Evolutionary conservation across 2,888 invertebrate genomes (phyloP), one percentile per base, ranked within the genome.

Genomic region (Brachypalpus laphriformis): DNA sequence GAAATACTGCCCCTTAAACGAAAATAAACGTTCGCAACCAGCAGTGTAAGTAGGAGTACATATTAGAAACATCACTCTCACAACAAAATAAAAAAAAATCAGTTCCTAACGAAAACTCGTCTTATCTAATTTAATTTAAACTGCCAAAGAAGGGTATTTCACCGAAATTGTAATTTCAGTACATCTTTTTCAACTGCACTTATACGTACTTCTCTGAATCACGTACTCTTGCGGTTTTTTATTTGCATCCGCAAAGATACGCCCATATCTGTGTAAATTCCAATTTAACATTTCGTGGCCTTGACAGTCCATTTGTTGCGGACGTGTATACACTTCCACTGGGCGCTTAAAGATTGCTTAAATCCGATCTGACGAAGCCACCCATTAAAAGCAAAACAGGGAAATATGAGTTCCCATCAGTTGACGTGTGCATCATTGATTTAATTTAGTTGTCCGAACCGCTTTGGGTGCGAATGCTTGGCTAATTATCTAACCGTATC

Each of bases 401-500:
- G 42, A 22, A 40, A 11, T 16, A 8, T 1, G 4, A 16, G 18
- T 42, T 14, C 40, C 22, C 22, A 40, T 18, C 59, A 14, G 16
- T 25, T n/a, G 22, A 7, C 66, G 59, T 74, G 40, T 66, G 57
- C 81, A 71, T 77, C 77, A 65, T 77, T 66, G 77, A 77, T 71
- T 76, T 71, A 71, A 71, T 82, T 82, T 71, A 82, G 51, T 59
- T 77, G 59, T 71, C 34, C 34, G 11, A 65, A 65, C 65, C 25
- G 59, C 77, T 77, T 51, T 65, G 37, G 59, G 59, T 65, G 68
- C 25, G 56, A 71, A 54, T 82, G 71, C 63, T 34, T 49, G 31
- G 68, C 51, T 71, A 77, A 82, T 82, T 71, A 82, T 77, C 82
- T 82, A 82, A 77, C 82, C 71, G 70, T 77, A 77, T 59, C 77